Evolutionary conservation across 2,888 invertebrate genomes (phyloP).

Genomic region (Drosophila parthenogenetica): DNA sequence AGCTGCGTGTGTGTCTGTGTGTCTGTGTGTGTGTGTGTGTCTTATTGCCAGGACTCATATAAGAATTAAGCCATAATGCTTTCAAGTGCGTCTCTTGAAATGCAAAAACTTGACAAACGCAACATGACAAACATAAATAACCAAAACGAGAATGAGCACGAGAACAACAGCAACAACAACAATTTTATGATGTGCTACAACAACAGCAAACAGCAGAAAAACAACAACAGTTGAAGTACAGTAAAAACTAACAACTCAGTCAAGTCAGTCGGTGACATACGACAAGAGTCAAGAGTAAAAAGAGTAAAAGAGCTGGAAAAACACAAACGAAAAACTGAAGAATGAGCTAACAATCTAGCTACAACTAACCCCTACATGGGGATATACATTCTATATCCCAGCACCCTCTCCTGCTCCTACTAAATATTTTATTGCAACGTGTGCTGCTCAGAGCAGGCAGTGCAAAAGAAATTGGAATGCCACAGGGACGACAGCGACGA

Average conservation of each 20-base stretch:
- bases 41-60: conserved; percentile 58
- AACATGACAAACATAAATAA: conserved; percentile 80
- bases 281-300: conserved; percentile 59
- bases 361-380: conserved; percentile 5
- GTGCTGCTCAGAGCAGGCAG: conserved; percentile 32
- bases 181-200: conserved; percentile 75
- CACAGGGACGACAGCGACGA: conserved; percentile 58
- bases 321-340: conserved; percentile 53
- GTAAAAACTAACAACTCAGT: conserved; percentile 77
- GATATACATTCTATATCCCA: neutral
- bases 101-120: conserved; percentile 81
- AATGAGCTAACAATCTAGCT: conserved; percentile 38
- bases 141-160: conserved; percentile 55
- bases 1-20: conserved; percentile 27
- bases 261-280: conserved; percentile 75
- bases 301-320: conserved; percentile 36
- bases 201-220: conserved; percentile 31
- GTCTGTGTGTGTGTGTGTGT: neutral
- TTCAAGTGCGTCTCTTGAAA: conserved; percentile 66
- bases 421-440: conserved; percentile 73
- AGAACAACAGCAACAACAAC: conserved; percentile 29
- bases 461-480: conserved; percentile 76
- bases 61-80: conserved; percentile 81
- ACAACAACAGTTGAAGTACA: conserved; percentile 26
- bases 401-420: conserved; percentile 13